Conservation (phyloP, 2,888 invertebrate species). For the Eudasyphora cyanicolor region DNA sequence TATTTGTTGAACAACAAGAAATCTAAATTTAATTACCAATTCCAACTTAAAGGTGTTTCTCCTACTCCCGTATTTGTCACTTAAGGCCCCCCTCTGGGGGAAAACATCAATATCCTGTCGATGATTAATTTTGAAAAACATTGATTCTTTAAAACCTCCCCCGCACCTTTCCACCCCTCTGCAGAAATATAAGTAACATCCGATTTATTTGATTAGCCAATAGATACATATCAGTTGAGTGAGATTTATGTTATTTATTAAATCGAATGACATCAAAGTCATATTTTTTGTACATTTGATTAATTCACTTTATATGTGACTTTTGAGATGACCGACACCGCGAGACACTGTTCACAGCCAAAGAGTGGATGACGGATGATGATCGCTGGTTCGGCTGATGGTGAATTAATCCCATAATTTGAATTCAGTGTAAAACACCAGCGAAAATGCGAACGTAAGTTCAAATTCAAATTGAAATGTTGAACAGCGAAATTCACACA, state of each 20-base stretch:
- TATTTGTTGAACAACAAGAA: not conserved
- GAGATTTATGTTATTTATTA: conserved; percentile 41
- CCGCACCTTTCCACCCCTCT: not conserved
- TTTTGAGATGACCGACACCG: not conserved
- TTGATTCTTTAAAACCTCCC: no score
- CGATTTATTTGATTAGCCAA: conserved; percentile 21
- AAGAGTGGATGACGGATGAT: no score
- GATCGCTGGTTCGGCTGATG: no score
- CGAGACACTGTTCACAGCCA: not conserved
- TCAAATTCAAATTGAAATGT: conserved; percentile 4
- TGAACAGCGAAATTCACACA: not conserved
- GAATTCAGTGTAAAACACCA: not conserved
- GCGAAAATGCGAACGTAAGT: not conserved
- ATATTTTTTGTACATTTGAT: not conserved
- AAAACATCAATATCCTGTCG: not conserved
- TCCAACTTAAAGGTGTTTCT: not conserved
- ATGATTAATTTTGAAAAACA: conserved; percentile 6
- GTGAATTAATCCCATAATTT: not conserved
- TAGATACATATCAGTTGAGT: not conserved
- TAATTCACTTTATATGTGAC: conserved; percentile 17
- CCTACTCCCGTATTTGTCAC: not conserved
- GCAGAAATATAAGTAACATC: not conserved
- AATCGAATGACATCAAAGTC: conserved; percentile 60
- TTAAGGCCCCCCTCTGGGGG: no score
- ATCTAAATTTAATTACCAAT: not conserved